Evolutionary conservation across 2,888 invertebrate genomes (phyloP).

Genomic region (Scelioninae gen. 2): DNA sequence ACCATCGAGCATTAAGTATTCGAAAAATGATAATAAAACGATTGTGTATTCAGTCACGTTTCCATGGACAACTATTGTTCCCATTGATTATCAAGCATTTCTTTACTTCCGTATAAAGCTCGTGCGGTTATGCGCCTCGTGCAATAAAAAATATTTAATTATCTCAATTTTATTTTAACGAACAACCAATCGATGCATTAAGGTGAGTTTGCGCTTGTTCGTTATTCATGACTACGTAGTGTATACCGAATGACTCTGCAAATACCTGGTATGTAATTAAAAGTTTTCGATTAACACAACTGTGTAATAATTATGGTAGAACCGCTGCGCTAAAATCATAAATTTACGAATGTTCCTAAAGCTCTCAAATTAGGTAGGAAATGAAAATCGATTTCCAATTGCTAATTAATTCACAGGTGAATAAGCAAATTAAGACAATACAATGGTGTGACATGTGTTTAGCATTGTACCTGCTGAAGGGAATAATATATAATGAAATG

Average conservation of each 20-base stretch:
- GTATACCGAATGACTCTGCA: conserved; percentile 59
- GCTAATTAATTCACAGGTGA: conserved; percentile 56
- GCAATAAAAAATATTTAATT: conserved; percentile 52
- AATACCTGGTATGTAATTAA: conserved; percentile 66
- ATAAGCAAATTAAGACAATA: conserved; percentile 56
- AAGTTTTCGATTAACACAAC: conserved; percentile 67
- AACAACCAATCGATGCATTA: conserved; percentile 52
- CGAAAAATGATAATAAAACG: conserved; percentile 34
- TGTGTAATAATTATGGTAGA: conserved; percentile 63
- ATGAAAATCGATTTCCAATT: conserved; percentile 59
- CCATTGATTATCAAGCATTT: conserved; percentile 32
- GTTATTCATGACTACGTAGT: conserved; percentile 53
- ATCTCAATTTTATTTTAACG: conserved; percentile 52
- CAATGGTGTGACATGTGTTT: conserved; percentile 51
- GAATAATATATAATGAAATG: conserved; percentile 42
- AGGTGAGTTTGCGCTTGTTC: conserved; percentile 55
- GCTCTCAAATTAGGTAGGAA: conserved; percentile 56
- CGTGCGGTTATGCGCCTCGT: conserved; percentile 17
- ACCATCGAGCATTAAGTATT: conserved; percentile 12
- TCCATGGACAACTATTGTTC: conserved; percentile 19
- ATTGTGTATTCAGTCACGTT: conserved; percentile 14
- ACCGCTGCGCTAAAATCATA: conserved; percentile 57
- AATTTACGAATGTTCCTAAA: conserved; percentile 59
- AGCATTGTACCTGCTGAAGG: conserved; percentile 45
- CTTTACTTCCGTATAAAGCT: conserved; percentile 23